These are phyloP conservation scores for Potamarius usumacintae DNA, from an alignment of 2,113 vertebrate genomes.

Conservation along the genomic window DNA sequence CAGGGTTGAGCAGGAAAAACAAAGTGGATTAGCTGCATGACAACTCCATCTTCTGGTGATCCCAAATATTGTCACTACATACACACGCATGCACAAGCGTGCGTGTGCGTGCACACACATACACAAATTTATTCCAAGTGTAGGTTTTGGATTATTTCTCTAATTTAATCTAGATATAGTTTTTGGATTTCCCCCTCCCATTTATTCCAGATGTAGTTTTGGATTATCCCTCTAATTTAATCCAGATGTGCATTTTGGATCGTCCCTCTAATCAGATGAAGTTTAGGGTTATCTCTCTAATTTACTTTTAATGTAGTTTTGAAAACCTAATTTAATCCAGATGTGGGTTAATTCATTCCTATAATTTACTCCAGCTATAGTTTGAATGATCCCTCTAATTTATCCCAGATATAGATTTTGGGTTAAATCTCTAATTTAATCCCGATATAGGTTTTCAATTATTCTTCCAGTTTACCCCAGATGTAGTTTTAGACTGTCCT, in stretches of 20 bases:
- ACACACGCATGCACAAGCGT: not conserved
- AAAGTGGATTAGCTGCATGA: conserved; percentile 44
- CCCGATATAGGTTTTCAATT: not conserved
- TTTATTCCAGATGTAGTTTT: not conserved
- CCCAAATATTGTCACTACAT: conserved; percentile 1
- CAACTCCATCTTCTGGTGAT: conserved; percentile 71
- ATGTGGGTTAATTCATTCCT: not conserved
- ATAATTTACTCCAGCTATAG: not conserved
- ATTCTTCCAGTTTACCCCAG: not conserved
- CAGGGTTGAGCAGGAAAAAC: not conserved
- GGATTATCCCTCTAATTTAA: not conserved
- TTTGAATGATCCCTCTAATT: not conserved
- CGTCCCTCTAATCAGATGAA: not conserved
- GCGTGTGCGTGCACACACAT: not conserved
- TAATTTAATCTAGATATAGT: not conserved
- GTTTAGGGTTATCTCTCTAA: not conserved
- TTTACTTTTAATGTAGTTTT: not conserved
- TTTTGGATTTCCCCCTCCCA: not conserved
- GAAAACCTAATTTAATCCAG: not conserved
- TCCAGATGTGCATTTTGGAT: not conserved
- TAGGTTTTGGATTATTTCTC: not conserved
- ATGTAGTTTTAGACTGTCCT: too few species aligned
- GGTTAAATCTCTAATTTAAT: not conserved
- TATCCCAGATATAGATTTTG: not conserved
- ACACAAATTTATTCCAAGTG: not conserved